Evolutionary conservation across 2,888 invertebrate genomes (phyloP).

Genomic region (Aelia acuminata): DNA sequence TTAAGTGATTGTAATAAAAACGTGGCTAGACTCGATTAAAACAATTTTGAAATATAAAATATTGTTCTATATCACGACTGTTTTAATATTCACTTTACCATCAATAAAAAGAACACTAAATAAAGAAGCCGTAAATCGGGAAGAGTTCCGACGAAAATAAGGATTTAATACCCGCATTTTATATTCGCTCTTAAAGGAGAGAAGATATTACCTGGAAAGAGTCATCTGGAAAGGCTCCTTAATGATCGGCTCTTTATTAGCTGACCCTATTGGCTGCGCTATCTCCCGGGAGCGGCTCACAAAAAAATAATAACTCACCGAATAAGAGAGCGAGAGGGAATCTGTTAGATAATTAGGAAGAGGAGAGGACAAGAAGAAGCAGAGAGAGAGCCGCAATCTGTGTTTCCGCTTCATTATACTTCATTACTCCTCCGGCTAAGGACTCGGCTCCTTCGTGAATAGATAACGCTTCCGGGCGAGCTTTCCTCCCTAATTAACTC

Average conservation of each 20-base stretch:
- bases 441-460: background rate
- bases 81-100: background rate
- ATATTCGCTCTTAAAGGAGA: conserved; percentile 29
- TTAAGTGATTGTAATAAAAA: background rate
- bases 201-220: conserved; percentile 38
- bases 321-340: conserved; percentile 13
- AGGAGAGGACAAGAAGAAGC: background rate
- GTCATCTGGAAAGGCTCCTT: conserved; percentile 39
- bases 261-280: conserved; percentile 25
- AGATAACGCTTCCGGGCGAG: background rate
- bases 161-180: background rate
- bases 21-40: background rate
- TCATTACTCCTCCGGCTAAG: conserved; percentile 57
- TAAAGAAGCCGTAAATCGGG: background rate
- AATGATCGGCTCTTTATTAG: conserved; percentile 26
- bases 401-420: conserved; percentile 66
- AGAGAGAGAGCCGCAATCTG: conserved; percentile 64
- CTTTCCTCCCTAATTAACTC: conserved; percentile 10
- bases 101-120: background rate
- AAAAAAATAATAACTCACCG: conserved; percentile 42
- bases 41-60: background rate
- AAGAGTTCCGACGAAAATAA: conserved; percentile 15
- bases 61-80: background rate
- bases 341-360: conserved; percentile 42
- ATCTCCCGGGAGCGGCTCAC: background rate